phyloP scores from a whole-genome alignment of 2,888 invertebrate species.

The Enchytraeus crypticus region DNA sequence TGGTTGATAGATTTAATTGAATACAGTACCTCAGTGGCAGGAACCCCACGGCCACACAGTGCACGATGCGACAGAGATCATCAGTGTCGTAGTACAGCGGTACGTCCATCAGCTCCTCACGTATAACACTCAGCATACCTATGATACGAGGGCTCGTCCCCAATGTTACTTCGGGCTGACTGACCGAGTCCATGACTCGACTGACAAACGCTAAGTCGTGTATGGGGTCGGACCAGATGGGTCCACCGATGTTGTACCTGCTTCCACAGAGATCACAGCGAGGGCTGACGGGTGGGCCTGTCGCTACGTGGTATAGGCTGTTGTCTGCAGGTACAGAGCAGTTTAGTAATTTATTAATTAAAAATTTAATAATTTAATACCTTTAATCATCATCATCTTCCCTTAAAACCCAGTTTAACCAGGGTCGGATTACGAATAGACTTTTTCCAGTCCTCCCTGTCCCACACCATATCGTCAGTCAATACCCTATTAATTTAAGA shows the following conservation, averaged over 20 bases:
- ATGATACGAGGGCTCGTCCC: slow-evolving; percentile 61
- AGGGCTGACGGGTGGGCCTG: slow-evolving; percentile 60
- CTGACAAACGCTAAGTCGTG: slow-evolving; percentile 71
- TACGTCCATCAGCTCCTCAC: slow-evolving; percentile 66
- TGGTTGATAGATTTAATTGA: too few species aligned
- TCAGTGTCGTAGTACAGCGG: slow-evolving; percentile 82
- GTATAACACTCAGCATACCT: slow-evolving; percentile 60
- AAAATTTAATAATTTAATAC: too few species aligned
- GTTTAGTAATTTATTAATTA: too few species aligned
- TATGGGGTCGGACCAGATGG: slow-evolving; percentile 82
- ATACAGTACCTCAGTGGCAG: too few species aligned
- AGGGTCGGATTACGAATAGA: too few species aligned
- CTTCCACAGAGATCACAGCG: slow-evolving; percentile 57
- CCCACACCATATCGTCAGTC: too few species aligned
- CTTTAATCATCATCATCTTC: too few species aligned
- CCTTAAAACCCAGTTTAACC: too few species aligned
- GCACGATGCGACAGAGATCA: slow-evolving; percentile 65
- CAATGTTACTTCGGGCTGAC: slow-evolving; percentile 49
- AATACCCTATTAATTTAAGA: too few species aligned
- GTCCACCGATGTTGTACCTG: slow-evolving; percentile 71
- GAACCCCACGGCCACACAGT: slow-evolving; percentile 47
- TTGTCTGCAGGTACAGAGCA: slow-evolving; percentile 20
- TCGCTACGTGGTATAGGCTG: slow-evolving; percentile 61
- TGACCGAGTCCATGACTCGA: slow-evolving; percentile 54
- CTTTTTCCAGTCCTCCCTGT: too few species aligned